Evolutionary conservation across 2,113 vertebrate species (phyloP).

Genomic region (Chaetodon auriga): DNA sequence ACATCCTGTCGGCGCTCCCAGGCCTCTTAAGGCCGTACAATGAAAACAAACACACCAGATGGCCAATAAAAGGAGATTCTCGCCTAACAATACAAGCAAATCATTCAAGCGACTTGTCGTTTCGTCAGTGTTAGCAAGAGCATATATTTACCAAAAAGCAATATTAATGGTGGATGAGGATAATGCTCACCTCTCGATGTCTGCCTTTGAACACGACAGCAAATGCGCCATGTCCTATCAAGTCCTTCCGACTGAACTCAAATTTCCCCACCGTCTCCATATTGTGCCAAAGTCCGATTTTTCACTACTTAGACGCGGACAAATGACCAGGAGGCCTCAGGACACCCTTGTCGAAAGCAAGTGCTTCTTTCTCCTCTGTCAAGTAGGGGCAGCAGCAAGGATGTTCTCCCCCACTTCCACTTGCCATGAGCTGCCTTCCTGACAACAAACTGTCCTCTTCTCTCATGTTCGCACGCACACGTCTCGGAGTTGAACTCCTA

Average conservation of each 20-base stretch:
- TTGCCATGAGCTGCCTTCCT: slow-evolving; percentile 85
- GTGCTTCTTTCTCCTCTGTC: slow-evolving; percentile 72
- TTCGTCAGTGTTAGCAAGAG: neutral
- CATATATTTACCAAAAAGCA: too few species aligned
- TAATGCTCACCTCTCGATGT: slow-evolving; percentile 89
- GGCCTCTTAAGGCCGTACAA: slow-evolving; percentile 81
- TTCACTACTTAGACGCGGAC: slow-evolving; percentile 44
- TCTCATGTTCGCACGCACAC: slow-evolving; percentile 83
- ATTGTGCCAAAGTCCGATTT: neutral
- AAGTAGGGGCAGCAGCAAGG: slow-evolving; percentile 73
- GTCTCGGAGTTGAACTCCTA: slow-evolving; percentile 61
- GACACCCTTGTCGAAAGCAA: slow-evolving; percentile 44
- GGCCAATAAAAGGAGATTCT: neutral
- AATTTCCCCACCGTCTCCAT: slow-evolving; percentile 97
- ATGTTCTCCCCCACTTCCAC: slow-evolving; percentile 76
- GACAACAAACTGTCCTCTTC: slow-evolving; percentile 73
- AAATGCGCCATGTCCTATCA: slow-evolving; percentile 97
- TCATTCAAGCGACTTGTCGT: fast-evolving
- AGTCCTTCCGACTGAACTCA: slow-evolving; percentile 97
- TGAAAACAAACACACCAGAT: slow-evolving; percentile 65
- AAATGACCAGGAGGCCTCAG: slow-evolving; percentile 53
- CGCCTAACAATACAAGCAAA: neutral
- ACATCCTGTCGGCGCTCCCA: slow-evolving; percentile 39
- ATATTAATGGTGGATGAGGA: neutral
- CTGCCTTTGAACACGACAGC: slow-evolving; percentile 97